These are phyloP conservation scores for Xylocopa sonorina DNA, from an alignment of 1,140 invertebrate species.

Conservation along the genomic window DNA sequence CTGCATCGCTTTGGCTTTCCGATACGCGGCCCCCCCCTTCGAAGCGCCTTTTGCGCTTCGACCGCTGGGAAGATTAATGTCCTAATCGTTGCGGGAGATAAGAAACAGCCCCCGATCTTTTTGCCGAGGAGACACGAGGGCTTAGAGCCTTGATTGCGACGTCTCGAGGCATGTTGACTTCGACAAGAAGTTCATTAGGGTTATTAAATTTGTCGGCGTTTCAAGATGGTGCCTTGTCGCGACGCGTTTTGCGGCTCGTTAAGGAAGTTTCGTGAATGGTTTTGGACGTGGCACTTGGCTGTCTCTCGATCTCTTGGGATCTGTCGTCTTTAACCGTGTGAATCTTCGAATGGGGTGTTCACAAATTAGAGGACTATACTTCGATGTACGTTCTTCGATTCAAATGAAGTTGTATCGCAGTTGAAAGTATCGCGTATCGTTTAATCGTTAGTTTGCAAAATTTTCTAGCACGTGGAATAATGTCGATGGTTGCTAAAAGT, in stretches of 20 bases:
- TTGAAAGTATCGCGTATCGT: no score
- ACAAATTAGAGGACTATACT: no score
- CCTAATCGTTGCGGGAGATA: constrained; percentile 34
- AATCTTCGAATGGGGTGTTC: no score
- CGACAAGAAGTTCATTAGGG: constrained; percentile 43
- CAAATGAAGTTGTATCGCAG: no score
- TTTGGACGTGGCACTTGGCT: background rate
- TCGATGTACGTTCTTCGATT: no score
- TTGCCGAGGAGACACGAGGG: background rate
- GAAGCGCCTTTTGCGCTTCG: constrained; percentile 26
- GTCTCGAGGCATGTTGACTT: background rate
- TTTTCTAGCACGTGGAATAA: no score
- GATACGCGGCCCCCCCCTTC: background rate
- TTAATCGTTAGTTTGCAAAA: no score
- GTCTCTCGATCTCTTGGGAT: no score
- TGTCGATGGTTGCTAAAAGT: no score
- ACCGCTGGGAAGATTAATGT: constrained; percentile 48
- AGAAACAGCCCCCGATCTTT: constrained; percentile 10
- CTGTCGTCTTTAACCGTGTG: no score
- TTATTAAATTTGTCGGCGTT: constrained; percentile 45
- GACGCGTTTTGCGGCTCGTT: background rate
- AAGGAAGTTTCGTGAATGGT: background rate
- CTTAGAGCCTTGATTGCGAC: background rate
- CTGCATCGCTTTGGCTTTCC: constrained; percentile 48
- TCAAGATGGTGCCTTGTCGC: background rate